Evolutionary conservation across 2,888 invertebrate species (phyloP), one percentile per base, ranked within the genome.

Genomic region (Drepana falcataria): DNA sequence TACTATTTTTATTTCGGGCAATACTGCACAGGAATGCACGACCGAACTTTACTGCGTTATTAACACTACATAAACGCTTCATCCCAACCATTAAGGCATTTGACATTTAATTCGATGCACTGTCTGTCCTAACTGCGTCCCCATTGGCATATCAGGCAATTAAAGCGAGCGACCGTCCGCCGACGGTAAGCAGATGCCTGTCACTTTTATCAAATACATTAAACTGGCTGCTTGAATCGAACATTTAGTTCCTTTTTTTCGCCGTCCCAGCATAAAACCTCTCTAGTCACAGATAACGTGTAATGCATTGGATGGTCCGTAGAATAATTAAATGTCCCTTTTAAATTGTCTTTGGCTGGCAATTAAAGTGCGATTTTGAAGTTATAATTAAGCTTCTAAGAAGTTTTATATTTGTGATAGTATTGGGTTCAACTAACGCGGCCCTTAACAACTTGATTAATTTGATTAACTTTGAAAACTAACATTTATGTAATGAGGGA

Each of bases 161-260:
- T 90, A 90, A 89, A 87, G 74, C 75, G 73, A 73, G 74, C 75
- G 73, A 73, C 78, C 77, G 72, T 69, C 66, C 69, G 68, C 71
- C 69, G 81, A 84, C 86, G 76, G 87, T 86, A 83, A 85, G 85
- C 88, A 87, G 87, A 85, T 83, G 87, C 78, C 87, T 83, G 88
- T 89, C 90, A 87, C 75, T 85, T 81, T 90, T 91, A 91, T 90
- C 90, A 88, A 86, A 89, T 83, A 86, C 90, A 89, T 90, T 89
- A 88, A 89, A 87, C 82, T 83, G 81, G 83, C 77, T 83, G 80
- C 82, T 83, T 77, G 81, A 79, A 73, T 83, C 79, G 79, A 83
- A 84, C 83, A 79, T 85, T 86, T 83, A 79, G 80, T 77, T 77
- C 74, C 73, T 75, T 77, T 81, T 78, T 79, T 81, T 77, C 73